These are phyloP conservation scores for Dryomyza anilis DNA, from an alignment of 2,888 invertebrate genomes.

Conservation along the genomic window DNA sequence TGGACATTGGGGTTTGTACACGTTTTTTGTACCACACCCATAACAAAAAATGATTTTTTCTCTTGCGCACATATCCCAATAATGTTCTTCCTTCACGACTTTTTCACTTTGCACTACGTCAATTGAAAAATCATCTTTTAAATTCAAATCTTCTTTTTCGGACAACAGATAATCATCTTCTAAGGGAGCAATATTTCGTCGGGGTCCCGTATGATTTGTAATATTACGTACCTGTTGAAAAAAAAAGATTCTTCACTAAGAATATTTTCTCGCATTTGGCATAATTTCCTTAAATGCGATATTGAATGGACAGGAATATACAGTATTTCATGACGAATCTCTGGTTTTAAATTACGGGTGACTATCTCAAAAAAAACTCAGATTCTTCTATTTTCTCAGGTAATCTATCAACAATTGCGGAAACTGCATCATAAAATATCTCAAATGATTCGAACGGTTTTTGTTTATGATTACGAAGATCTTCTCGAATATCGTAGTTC, in stretches of 20 bases:
- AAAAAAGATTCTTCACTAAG: not conserved
- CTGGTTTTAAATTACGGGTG: not conserved
- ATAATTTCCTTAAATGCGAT: not conserved
- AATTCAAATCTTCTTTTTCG: too few relatives aligned
- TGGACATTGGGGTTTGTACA: constrained; percentile 9
- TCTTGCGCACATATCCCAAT: not conserved
- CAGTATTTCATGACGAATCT: too few relatives aligned
- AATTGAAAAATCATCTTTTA: too few relatives aligned
- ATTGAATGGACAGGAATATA: not conserved
- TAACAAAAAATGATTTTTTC: constrained; percentile 11
- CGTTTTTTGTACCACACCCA: too few relatives aligned
- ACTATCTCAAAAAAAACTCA: not conserved
- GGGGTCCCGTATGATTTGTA: too few relatives aligned
- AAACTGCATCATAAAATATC: too few relatives aligned
- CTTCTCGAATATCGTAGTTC: too few relatives aligned
- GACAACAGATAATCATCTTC: not conserved
- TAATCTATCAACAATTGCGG: constrained; percentile 4
- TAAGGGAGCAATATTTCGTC: too few relatives aligned
- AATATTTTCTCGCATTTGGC: constrained; percentile 4
- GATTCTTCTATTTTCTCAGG: not conserved
- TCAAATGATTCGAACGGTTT: too few relatives aligned
- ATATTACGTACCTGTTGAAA: not conserved
- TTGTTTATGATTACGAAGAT: not conserved
- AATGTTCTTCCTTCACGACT: not conserved
- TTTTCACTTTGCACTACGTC: too few relatives aligned